Evolutionary conservation across 2,797 vertebrate species (phyloP).

Genomic region (Xiphorhynchus erythropygius): DNA sequence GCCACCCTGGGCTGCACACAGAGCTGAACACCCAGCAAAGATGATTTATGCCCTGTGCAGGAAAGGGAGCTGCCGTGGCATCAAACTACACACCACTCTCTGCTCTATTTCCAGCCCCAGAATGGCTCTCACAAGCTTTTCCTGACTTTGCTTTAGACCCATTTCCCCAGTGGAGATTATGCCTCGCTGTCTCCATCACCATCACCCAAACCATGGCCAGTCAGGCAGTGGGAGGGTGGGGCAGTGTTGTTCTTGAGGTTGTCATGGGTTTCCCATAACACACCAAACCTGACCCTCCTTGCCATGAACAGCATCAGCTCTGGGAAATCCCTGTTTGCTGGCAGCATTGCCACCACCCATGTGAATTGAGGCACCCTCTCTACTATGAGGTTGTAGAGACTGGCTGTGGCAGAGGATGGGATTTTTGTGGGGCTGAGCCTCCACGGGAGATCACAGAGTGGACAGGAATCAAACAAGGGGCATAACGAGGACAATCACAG

Average conservation of each 20-base stretch:
- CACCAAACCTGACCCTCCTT: background rate
- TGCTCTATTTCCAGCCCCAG: background rate
- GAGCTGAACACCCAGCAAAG: background rate
- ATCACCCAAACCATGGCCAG: background rate
- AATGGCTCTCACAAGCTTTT: background rate
- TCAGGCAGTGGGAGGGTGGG: background rate
- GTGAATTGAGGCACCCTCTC: background rate
- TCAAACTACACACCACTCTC: background rate
- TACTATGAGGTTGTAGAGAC: background rate
- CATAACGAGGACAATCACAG: background rate
- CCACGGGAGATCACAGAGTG: background rate
- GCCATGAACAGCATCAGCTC: background rate
- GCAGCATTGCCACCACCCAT: background rate
- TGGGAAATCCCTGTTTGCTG: background rate
- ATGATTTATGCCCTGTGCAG: background rate
- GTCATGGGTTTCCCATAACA: background rate
- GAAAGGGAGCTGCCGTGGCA: background rate
- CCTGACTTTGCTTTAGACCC: background rate
- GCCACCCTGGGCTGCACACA: background rate
- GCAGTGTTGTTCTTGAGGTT: background rate
- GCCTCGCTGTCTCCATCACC: background rate
- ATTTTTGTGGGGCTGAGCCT: background rate
- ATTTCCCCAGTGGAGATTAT: accelerated
- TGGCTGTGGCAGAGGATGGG: background rate
- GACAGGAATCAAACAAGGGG: background rate